Conservation (phyloP, 2,113 vertebrate species). For the Natator depressus region DNA sequence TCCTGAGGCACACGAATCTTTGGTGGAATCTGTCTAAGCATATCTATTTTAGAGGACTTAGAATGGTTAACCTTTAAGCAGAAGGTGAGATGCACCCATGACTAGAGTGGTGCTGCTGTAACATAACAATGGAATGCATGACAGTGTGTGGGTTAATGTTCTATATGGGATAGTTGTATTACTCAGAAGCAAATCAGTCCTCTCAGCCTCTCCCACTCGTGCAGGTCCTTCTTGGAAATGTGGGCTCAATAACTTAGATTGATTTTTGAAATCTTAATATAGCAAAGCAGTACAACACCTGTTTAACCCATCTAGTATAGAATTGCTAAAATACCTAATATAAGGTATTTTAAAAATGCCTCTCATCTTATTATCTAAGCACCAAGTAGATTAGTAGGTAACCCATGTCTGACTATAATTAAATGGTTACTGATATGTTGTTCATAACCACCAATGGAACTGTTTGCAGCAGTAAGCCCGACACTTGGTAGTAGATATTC, state of each 20-base stretch:
- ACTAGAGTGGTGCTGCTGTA: not conserved
- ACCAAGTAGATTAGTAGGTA: not conserved
- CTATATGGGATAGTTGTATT: not conserved
- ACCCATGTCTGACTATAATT: constrained; percentile 1
- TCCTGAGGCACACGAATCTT: not conserved
- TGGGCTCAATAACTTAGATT: not conserved
- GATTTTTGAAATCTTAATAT: not conserved
- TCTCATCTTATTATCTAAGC: not conserved
- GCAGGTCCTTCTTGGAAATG: not conserved
- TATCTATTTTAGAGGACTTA: not conserved
- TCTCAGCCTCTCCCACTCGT: not conserved
- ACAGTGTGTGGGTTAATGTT: not conserved
- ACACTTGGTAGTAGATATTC: not conserved
- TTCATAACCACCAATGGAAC: not conserved
- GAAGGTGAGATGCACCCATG: not conserved
- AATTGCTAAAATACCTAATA: not conserved
- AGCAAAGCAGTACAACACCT: not conserved
- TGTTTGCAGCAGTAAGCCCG: not conserved
- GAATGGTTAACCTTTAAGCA: not conserved
- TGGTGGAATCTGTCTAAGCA: not conserved
- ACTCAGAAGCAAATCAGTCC: not conserved
- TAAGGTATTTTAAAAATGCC: not conserved
- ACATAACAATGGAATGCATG: not conserved
- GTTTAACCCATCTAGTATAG: not conserved
- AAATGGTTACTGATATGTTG: not conserved